Percentiles rank a stretch among this genome's conserved stretches.
These are phyloP conservation scores for Ophion ellenae DNA, from an alignment of 2,888 invertebrate genomes.

Conservation along the genomic window DNA sequence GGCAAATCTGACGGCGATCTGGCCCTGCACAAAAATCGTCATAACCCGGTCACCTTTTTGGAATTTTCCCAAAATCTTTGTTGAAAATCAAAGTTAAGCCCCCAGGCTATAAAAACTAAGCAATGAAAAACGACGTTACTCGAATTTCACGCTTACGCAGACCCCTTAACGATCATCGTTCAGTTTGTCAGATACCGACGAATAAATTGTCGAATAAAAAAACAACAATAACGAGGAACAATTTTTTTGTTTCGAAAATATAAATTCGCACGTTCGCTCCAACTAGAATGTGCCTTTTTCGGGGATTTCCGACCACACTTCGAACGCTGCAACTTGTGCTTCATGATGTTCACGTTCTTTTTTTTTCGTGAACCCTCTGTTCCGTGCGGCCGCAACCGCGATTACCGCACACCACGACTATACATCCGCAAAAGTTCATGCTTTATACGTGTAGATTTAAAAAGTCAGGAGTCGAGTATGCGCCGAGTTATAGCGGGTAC, in stretches of 20 bases:
- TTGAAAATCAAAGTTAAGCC: no score
- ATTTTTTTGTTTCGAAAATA: neutral
- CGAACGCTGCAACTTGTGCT: constrained; percentile 11
- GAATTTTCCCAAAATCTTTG: no score
- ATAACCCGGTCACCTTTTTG: no score
- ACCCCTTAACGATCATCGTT: neutral
- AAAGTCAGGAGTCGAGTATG: constrained; percentile 71
- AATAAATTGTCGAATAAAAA: neutral
- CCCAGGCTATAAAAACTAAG: no score
- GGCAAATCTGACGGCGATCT: no score
- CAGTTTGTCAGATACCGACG: neutral
- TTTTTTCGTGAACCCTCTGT: constrained; percentile 40
- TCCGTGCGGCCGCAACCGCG: constrained; percentile 32
- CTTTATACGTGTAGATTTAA: constrained; percentile 71
- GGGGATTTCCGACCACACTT: neutral
- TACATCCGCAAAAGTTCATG: constrained; percentile 60
- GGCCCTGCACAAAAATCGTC: no score
- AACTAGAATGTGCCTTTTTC: neutral
- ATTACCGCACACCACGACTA: constrained; percentile 25
- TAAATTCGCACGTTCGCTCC: neutral
- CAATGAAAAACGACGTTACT: no score
- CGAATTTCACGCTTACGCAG: no score
- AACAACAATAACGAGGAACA: neutral
- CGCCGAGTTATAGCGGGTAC: constrained; percentile 68
- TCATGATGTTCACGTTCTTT: constrained; percentile 32